Evolutionary conservation across 2,113 vertebrate genomes (phyloP), one percentile per base, ranked within the genome.

Genomic region (Apteryx mantelli): DNA sequence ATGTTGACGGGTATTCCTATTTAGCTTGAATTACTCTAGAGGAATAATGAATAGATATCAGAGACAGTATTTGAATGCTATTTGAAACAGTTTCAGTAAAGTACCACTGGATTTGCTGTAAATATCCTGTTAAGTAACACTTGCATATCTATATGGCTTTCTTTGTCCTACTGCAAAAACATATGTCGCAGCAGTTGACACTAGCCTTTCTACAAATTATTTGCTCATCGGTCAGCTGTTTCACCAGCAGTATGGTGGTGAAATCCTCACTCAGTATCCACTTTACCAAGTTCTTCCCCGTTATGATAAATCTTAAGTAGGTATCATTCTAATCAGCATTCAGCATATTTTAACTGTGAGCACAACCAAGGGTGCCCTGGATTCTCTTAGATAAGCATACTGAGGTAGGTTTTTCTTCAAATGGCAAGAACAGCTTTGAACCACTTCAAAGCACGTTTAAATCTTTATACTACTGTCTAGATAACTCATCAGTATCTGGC

Each of bases 181-280:
- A 95, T 85, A 90, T 89, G 68, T 85, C 89, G 74, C 79, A 65
- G 91, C 92, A 69, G 61, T 87, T 93, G 86, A 36, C 74, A 17
- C 13, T 11, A 20, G 38, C 34, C 76, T 92, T 89, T 89, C 76
- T 46, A 5, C 21, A 66, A 71, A 28, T 56, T 44, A 5, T 24
- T 69, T 92, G 61, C 78, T 91, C 42, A 14, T 61, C 70, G 34
- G 81, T 95, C 92, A 93, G 86, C 91, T 92, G 82, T 71, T 82
- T 69, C 69, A 32, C 61, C 60, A 36, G 4, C 83, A 69, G 40
- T 9, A 5, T 2, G 13, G 22, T 11, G 42, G 63, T 83, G 56
- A 60, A 34, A 70, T 8, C 60, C 46, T 38, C 7, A 52, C 46
- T 42, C 80, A 26, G 7, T 38, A 34, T 19, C 73, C 69, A 14